phyloP scores from a whole-genome alignment of 2,888 invertebrate genomes.

The Beris chalybata region DNA sequence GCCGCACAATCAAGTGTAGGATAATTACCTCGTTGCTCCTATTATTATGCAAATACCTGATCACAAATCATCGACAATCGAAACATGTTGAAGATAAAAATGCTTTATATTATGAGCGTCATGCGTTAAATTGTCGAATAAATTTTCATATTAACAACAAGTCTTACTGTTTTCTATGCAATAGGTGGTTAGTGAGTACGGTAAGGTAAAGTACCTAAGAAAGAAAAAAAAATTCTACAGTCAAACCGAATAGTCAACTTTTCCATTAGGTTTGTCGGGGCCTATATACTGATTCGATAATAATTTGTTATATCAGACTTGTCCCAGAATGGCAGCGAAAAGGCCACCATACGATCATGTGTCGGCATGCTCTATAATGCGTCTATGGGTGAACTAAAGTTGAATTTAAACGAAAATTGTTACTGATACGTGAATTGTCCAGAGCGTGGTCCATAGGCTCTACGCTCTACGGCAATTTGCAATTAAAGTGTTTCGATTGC shows the following conservation, averaged over 20 bases:
- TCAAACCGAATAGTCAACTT: no score
- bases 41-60: conserved; percentile 7
- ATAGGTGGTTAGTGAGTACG: no score
- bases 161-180: no score
- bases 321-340: conserved; percentile 1
- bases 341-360: background rate
- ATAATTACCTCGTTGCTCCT: no score
- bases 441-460: background rate
- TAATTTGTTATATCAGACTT: background rate
- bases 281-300: no score
- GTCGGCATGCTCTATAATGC: background rate
- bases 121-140: background rate
- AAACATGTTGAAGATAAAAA: background rate
- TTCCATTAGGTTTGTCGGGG: no score
- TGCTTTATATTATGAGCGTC: conserved; percentile 1
- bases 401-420: no score
- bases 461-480: background rate
- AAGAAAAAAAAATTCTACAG: no score
- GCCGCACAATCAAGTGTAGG: no score
- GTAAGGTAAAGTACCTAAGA: no score
- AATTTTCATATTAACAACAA: background rate
- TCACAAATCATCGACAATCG: conserved; percentile 3
- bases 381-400: no score
- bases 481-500: conserved; percentile 14
- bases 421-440: conserved; percentile 1